phyloP scores from a whole-genome alignment of 2,888 invertebrate species.

The Meliscaeva auricollis region DNA sequence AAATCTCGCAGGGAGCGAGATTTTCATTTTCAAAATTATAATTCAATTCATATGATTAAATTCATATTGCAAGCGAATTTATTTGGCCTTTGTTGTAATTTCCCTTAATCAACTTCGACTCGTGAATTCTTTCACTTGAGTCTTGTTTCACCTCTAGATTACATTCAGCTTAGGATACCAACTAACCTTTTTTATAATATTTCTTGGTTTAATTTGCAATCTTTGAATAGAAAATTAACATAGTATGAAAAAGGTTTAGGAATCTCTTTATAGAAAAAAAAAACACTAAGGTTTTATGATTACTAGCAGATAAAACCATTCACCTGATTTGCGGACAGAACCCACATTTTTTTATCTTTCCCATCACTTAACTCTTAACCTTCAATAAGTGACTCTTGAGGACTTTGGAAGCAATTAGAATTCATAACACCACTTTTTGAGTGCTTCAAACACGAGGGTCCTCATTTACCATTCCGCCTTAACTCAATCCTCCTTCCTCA shows the following conservation, averaged over 20 bases:
- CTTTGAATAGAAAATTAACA: no score
- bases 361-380: conserved; percentile 11
- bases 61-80: no score
- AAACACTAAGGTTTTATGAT: not conserved
- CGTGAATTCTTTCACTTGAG: no score
- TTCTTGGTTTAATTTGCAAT: no score
- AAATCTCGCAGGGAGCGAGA: no score
- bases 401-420: conserved; percentile 24
- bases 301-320: not conserved
- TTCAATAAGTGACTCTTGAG: conserved; percentile 12
- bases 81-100: no score
- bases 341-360: not conserved
- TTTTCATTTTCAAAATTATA: no score
- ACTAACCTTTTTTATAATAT: no score
- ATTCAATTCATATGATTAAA: no score
- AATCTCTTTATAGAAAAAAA: not conserved
- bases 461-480: conserved; percentile 19
- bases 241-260: not conserved
- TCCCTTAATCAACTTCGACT: no score
- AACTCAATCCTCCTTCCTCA: conserved; percentile 1
- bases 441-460: not conserved
- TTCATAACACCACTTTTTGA: conserved; percentile 28
- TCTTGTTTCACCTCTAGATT: no score
- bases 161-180: no score
- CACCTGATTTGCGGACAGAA: not conserved